Evolutionary conservation across 2,797 vertebrate species (phyloP).

Genomic region (Acipenser transmontanus): DNA sequence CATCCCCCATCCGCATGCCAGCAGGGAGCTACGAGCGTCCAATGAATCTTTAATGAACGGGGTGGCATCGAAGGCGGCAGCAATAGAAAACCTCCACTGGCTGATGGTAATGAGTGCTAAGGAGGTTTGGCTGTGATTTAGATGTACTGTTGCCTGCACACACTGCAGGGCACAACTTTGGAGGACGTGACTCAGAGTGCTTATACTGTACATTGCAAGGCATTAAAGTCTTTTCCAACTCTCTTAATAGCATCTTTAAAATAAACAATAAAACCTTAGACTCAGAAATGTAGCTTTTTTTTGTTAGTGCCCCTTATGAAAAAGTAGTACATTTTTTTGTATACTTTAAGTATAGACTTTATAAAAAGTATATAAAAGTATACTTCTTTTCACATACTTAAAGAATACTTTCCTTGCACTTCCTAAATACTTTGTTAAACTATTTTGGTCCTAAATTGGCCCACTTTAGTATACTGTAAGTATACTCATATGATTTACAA

Average conservation of each 20-base stretch:
- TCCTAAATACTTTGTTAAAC: too few species aligned
- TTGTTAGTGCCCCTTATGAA: too few species aligned
- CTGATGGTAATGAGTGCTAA: slow-evolving; percentile 26
- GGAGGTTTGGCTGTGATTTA: background rate
- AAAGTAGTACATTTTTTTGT: too few species aligned
- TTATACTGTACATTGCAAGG: background rate
- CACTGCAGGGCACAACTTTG: background rate
- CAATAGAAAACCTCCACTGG: slow-evolving; percentile 20
- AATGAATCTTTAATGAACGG: slow-evolving; percentile 30
- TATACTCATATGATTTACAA: too few species aligned
- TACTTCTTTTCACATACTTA: too few species aligned
- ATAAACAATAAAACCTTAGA: background rate
- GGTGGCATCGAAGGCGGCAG: slow-evolving; percentile 17
- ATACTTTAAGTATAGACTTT: too few species aligned
- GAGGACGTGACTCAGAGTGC: background rate
- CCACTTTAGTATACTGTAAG: too few species aligned
- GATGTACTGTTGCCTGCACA: background rate
- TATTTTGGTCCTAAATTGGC: too few species aligned
- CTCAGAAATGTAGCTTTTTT: too few species aligned
- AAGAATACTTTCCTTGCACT: too few species aligned
- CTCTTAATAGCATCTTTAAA: background rate
- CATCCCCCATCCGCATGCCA: background rate
- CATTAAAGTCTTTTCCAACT: background rate
- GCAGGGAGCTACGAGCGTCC: background rate
- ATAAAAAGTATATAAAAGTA: too few species aligned